A percentile compares a stretch with the other conserved stretches of the same genome.
phyloP scores from a whole-genome alignment of 2,113 vertebrate species.

The Petrocephalus microphthalmus region DNA sequence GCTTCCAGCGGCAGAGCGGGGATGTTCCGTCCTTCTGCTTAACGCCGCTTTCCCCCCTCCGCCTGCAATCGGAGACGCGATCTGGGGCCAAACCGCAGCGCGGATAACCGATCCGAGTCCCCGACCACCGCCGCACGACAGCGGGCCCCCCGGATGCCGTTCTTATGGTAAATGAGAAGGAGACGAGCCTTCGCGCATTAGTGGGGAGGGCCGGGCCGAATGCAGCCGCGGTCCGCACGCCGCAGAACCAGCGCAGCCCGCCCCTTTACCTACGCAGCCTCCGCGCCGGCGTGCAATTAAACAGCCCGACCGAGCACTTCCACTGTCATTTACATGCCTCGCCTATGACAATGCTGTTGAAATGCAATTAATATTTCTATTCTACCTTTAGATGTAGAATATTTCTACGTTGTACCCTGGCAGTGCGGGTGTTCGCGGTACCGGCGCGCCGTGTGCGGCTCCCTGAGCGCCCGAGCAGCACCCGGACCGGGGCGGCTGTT shows the following conservation, averaged over 20 bases:
- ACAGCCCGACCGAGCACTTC: neutral
- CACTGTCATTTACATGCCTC: neutral
- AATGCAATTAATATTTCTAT: neutral
- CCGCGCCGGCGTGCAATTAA: neutral
- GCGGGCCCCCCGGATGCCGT: neutral
- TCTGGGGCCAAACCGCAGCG: neutral
- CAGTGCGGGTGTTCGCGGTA: neutral
- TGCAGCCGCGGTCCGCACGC: neutral
- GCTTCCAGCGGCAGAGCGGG: neutral
- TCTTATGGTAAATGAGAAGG: neutral
- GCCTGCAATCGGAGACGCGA: conserved; percentile 1
- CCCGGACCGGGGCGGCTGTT: neutral
- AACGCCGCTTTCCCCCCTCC: neutral
- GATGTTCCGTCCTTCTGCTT: neutral
- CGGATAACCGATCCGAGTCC: neutral
- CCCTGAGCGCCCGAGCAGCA: neutral
- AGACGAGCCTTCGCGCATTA: neutral
- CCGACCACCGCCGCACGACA: neutral
- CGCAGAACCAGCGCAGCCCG: neutral
- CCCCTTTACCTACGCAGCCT: conserved; percentile 3
- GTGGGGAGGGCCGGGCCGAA: neutral
- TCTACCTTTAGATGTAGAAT: neutral
- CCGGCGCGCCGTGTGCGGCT: neutral
- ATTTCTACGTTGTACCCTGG: too few relatives aligned
- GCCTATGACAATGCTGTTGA: neutral